These are phyloP conservation scores for Drosophila suboccidentalis DNA, from an alignment of 2,888 invertebrate species.

Conservation along the genomic window DNA sequence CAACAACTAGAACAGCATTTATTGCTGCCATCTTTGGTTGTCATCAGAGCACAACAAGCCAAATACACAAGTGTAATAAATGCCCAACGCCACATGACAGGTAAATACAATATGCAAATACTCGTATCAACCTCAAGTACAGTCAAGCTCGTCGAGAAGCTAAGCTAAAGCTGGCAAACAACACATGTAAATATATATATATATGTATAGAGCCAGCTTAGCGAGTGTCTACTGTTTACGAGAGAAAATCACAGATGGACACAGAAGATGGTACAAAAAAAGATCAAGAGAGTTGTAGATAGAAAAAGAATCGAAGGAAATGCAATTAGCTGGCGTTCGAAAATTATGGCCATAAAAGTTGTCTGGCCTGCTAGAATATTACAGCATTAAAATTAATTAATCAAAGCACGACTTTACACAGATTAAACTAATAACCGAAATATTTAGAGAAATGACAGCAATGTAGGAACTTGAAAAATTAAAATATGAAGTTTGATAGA, in stretches of 20 bases:
- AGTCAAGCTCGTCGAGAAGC: constrained; percentile 1
- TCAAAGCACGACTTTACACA: neutral
- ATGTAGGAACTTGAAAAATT: no score
- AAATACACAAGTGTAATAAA: constrained; percentile 38
- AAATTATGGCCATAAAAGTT: constrained; percentile 27
- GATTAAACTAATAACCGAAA: neutral
- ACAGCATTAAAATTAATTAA: neutral
- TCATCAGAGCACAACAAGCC: constrained; percentile 19
- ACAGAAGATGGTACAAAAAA: neutral
- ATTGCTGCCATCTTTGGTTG: constrained; percentile 30
- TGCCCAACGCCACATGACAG: constrained; percentile 24
- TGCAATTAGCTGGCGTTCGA: constrained; percentile 25
- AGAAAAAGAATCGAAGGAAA: neutral
- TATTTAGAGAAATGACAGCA: neutral
- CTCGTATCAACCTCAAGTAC: constrained; percentile 10
- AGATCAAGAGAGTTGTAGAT: neutral
- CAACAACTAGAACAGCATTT: constrained; percentile 16
- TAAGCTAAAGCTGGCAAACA: neutral
- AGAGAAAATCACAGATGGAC: neutral
- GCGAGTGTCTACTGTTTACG: constrained; percentile 17
- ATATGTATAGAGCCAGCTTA: constrained; percentile 5
- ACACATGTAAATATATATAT: neutral
- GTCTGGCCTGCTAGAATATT: neutral
- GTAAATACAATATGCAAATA: constrained; percentile 36
- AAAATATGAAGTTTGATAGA: no score